Conservation (phyloP, 2,888 invertebrate genomes). For the Drosophila prolongata region DNA sequence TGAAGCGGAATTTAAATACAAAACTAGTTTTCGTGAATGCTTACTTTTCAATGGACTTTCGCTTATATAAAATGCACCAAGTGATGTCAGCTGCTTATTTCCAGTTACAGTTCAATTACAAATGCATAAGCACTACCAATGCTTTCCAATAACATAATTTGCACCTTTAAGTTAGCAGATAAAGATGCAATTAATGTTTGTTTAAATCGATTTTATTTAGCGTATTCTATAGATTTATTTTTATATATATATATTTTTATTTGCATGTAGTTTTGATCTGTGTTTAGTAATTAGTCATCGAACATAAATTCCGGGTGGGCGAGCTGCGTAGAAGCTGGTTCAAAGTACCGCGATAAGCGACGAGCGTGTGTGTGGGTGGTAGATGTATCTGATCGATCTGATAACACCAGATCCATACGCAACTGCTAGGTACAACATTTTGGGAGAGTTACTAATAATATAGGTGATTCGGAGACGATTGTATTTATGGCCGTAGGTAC, state of each 20-base stretch:
- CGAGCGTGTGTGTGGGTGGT: slow-evolving; percentile 16
- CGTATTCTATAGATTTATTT: slow-evolving; percentile 41
- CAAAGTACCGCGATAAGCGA: slow-evolving; percentile 42
- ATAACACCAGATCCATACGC: slow-evolving; percentile 26
- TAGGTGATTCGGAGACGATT: slow-evolving; percentile 33
- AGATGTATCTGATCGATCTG: slow-evolving; percentile 22
- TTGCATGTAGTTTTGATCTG: slow-evolving; percentile 34
- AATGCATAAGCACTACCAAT: slow-evolving; percentile 2
- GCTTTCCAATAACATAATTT: background rate
- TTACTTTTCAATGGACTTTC: background rate
- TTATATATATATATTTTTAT: slow-evolving; percentile 23
- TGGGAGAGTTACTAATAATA: slow-evolving; percentile 56
- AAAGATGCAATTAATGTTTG: slow-evolving; percentile 5
- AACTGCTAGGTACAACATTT: slow-evolving; percentile 63
- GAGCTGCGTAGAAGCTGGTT: slow-evolving; percentile 42
- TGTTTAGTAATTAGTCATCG: slow-evolving; percentile 38
- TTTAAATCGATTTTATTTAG: slow-evolving; percentile 67
- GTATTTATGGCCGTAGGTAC: slow-evolving; percentile 45
- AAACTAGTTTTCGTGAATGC: slow-evolving; percentile 4
- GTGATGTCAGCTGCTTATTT: slow-evolving; percentile 1
- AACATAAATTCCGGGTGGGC: slow-evolving; percentile 44
- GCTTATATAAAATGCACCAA: background rate
- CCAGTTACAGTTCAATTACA: background rate
- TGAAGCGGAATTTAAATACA: background rate
- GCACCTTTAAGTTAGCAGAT: background rate